phyloP scores from a whole-genome alignment of 2,888 invertebrate genomes.

The Xestoiulus laeticollis region DNA sequence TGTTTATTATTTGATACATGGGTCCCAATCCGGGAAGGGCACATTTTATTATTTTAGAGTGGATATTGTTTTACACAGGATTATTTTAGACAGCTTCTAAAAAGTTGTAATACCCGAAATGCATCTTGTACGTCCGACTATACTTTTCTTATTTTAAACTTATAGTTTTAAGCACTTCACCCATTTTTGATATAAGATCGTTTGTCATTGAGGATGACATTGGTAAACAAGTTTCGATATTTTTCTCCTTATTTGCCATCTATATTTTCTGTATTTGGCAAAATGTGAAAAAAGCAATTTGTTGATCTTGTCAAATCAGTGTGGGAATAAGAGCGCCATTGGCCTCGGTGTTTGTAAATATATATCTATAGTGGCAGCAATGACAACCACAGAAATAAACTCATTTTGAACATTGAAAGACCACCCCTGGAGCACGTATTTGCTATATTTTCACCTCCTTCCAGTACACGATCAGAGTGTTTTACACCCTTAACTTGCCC shows the following conservation, averaged over 20 bases:
- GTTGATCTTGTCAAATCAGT: neutral
- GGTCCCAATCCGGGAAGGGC: no score
- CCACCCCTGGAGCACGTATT: neutral
- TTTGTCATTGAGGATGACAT: neutral
- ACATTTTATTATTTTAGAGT: no score
- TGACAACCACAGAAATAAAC: neutral
- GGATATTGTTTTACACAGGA: no score
- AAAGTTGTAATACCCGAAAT: no score
- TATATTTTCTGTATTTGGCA: neutral
- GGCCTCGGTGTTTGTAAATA: neutral
- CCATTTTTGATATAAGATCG: neutral
- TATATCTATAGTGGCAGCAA: neutral
- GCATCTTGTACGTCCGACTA: neutral
- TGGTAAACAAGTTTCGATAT: neutral
- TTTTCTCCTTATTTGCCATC: neutral
- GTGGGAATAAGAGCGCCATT: neutral
- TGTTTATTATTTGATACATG: no score
- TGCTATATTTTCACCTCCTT: neutral
- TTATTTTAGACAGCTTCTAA: no score
- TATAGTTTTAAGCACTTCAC: neutral
- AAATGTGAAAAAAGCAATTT: constrained; percentile 33
- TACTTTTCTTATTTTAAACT: neutral
- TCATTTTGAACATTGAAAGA: neutral
- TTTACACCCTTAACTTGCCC: neutral
- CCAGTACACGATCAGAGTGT: neutral